Evolutionary conservation across 2,888 invertebrate genomes (phyloP).

Genomic region (Chrysodeixis includens): DNA sequence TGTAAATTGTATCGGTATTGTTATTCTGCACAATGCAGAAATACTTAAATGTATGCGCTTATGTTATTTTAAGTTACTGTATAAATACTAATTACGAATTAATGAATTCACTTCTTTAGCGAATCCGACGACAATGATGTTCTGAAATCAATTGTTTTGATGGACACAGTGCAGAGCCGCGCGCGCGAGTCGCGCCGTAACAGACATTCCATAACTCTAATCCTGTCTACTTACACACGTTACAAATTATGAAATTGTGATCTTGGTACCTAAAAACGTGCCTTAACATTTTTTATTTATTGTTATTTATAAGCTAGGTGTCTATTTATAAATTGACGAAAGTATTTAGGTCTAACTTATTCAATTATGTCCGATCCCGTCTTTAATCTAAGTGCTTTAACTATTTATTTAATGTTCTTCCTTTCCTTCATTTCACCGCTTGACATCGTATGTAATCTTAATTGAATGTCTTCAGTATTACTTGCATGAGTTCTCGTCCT

Average conservation of each 20-base stretch:
- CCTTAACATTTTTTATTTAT: slow-evolving; percentile 88
- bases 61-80: slow-evolving; percentile 84
- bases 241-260: slow-evolving; percentile 84
- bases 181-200: slow-evolving; percentile 65
- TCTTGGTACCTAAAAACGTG: slow-evolving; percentile 87
- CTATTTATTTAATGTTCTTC: slow-evolving; percentile 72
- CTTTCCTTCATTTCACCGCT: slow-evolving; percentile 62
- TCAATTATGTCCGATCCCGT: slow-evolving; percentile 71
- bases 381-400: slow-evolving; percentile 69
- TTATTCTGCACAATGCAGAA: slow-evolving; percentile 90
- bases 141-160: slow-evolving; percentile 70
- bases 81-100: slow-evolving; percentile 73
- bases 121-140: slow-evolving; percentile 72
- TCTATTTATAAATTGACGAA: slow-evolving; percentile 85
- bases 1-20: slow-evolving; percentile 89
- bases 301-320: slow-evolving; percentile 86
- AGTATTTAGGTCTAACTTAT: slow-evolving; percentile 77
- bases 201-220: slow-evolving; percentile 85
- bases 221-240: slow-evolving; percentile 71
- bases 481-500: slow-evolving; percentile 49
- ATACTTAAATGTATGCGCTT: slow-evolving; percentile 89
- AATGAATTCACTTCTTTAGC: slow-evolving; percentile 73
- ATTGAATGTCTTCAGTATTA: slow-evolving; percentile 44
- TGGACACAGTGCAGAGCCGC: slow-evolving; percentile 59
- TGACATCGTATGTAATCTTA: slow-evolving; percentile 50